Conservation (phyloP, 2,797 vertebrate species). For the Chromobotia macracanthus region DNA sequence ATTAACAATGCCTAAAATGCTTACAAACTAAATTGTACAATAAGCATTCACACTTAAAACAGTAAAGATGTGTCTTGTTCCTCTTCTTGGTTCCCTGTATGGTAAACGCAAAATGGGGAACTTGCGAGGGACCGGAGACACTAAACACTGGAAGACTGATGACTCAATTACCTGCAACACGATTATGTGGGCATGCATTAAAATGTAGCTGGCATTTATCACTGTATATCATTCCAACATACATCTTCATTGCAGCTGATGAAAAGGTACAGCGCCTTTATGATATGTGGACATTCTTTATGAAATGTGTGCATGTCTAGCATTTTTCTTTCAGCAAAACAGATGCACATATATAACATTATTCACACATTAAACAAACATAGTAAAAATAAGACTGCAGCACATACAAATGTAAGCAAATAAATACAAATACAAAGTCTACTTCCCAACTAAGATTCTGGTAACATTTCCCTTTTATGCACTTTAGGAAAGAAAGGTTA, state of each 20-base stretch:
- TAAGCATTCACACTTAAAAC: neutral
- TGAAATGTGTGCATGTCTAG: neutral
- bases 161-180: neutral
- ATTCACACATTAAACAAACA: neutral
- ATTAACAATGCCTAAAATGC: no score
- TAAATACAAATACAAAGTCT: neutral
- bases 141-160: constrained; percentile 2
- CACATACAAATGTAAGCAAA: neutral
- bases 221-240: neutral
- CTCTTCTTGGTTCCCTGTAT: neutral
- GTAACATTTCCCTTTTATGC: neutral
- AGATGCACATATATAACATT: neutral
- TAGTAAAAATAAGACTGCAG: neutral
- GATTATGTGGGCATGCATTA: neutral
- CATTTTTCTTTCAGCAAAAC: constrained; percentile 3
- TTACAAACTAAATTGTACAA: neutral
- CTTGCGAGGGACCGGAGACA: neutral
- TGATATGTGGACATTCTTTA: neutral
- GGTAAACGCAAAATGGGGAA: neutral
- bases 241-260: neutral
- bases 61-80: neutral
- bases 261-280: neutral
- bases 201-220: neutral
- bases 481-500: neutral
- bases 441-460: neutral